These are phyloP conservation scores for Zalophus californianus DNA, from an alignment of 2,797 vertebrate genomes.

Conservation along the genomic window DNA sequence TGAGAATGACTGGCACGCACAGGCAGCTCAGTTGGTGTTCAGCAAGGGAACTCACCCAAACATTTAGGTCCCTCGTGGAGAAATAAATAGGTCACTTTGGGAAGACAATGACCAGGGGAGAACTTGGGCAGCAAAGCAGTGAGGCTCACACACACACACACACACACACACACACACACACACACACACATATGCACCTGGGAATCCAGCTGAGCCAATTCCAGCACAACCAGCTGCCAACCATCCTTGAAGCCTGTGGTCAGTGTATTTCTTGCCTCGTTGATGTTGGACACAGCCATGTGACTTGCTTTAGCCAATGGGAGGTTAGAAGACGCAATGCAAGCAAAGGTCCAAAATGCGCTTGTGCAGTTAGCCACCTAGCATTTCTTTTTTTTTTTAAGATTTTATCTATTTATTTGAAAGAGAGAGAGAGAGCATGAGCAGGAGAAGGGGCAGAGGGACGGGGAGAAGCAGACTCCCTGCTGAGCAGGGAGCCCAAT, in stretches of 20 bases:
- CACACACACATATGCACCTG: too few relatives aligned
- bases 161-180: too few relatives aligned
- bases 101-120: not conserved
- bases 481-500: too few relatives aligned
- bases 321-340: too few relatives aligned
- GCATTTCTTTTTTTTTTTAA: not conserved
- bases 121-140: not conserved
- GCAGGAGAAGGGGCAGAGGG: not conserved
- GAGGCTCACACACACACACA: not conserved
- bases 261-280: not conserved
- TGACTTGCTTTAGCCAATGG: not conserved
- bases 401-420: not conserved
- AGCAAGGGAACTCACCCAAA: not conserved
- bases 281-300: not conserved
- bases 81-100: not conserved
- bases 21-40: rapidly evolving
- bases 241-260: not conserved
- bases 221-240: not conserved
- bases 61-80: not conserved
- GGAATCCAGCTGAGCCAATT: not conserved
- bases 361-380: too few relatives aligned
- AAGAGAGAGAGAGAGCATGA: not conserved
- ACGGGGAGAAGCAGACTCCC: not conserved
- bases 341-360: not conserved
- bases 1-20: too few relatives aligned